These are phyloP conservation scores for Delia radicum DNA, from an alignment of 1,140 invertebrate species.

Conservation along the genomic window DNA sequence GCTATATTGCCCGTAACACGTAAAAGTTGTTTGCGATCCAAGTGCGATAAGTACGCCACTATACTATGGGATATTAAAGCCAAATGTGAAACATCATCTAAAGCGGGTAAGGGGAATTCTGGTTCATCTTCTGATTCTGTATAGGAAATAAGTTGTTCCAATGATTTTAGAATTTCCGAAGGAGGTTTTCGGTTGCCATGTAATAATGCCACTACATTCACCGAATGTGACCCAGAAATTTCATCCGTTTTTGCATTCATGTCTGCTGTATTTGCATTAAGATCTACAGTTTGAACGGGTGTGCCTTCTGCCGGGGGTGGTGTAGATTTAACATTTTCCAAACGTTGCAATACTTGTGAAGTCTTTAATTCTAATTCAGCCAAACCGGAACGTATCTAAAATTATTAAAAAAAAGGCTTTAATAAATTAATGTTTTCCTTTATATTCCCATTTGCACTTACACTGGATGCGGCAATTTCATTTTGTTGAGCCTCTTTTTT, in stretches of 20 bases:
- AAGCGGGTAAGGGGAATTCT: slow-evolving; percentile 49
- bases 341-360: slow-evolving; percentile 47
- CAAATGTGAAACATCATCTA: slow-evolving; percentile 54
- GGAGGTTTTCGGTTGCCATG: slow-evolving; percentile 46
- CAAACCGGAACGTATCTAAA: slow-evolving; percentile 51
- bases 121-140: slow-evolving; percentile 52
- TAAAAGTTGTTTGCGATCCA: slow-evolving; percentile 46
- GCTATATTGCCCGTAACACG: slow-evolving; percentile 49
- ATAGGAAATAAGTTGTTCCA: slow-evolving; percentile 50
- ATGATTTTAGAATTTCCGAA: slow-evolving; percentile 48
- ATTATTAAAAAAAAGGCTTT: slow-evolving; percentile 9
- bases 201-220: slow-evolving; percentile 28
- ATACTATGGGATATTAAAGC: slow-evolving; percentile 54
- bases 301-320: slow-evolving; percentile 21
- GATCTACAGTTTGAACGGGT: slow-evolving; percentile 23
- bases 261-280: slow-evolving; percentile 8
- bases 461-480: slow-evolving; percentile 41
- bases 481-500: slow-evolving; percentile 28
- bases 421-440: background rate
- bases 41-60: slow-evolving; percentile 49
- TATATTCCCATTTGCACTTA: slow-evolving; percentile 27
- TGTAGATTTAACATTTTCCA: slow-evolving; percentile 48
- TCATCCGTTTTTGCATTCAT: background rate
- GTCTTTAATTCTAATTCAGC: slow-evolving; percentile 51
- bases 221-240: background rate